Conservation (phyloP, 2,888 invertebrate species). For the Cantharis lateralis region DNA sequence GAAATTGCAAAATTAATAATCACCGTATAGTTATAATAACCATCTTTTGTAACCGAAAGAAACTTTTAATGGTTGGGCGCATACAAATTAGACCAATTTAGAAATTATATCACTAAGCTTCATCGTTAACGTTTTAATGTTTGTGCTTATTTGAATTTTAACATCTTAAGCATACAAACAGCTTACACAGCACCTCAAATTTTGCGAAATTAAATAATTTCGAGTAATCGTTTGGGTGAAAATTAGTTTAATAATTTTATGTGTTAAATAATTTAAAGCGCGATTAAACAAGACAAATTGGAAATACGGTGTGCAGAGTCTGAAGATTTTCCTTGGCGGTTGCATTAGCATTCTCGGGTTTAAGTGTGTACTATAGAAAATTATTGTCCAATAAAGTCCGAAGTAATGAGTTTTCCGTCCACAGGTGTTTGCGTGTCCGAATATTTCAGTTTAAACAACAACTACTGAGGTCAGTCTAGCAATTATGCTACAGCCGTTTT, state of each 20-base stretch:
- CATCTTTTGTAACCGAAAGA: neutral
- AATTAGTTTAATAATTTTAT: neutral
- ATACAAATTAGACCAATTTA: neutral
- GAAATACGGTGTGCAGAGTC: slow-evolving; percentile 4
- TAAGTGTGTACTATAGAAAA: slow-evolving; percentile 22
- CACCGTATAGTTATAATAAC: neutral
- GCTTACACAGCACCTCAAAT: slow-evolving; percentile 26
- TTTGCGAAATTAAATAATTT: slow-evolving; percentile 24
- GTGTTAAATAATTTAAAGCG: neutral
- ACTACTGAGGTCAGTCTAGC: slow-evolving; percentile 17
- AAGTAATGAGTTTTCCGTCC: slow-evolving; percentile 38
- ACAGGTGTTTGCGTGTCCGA: slow-evolving; percentile 38
- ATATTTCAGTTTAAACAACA: slow-evolving; percentile 33
- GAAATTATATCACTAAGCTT: slow-evolving; percentile 2
- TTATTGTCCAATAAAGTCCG: slow-evolving; percentile 39
- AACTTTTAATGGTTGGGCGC: neutral
- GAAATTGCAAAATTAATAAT: neutral
- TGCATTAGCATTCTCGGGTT: slow-evolving; percentile 25
- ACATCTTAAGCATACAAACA: slow-evolving; percentile 26
- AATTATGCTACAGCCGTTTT: slow-evolving; percentile 17
- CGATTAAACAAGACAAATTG: neutral
- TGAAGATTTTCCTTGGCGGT: slow-evolving; percentile 27
- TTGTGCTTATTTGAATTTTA: slow-evolving; percentile 23
- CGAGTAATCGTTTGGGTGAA: neutral
- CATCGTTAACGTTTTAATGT: slow-evolving; percentile 19